These are phyloP conservation scores for Lepus oiostolus DNA, from an alignment of 2,797 vertebrate species.

Conservation along the genomic window DNA sequence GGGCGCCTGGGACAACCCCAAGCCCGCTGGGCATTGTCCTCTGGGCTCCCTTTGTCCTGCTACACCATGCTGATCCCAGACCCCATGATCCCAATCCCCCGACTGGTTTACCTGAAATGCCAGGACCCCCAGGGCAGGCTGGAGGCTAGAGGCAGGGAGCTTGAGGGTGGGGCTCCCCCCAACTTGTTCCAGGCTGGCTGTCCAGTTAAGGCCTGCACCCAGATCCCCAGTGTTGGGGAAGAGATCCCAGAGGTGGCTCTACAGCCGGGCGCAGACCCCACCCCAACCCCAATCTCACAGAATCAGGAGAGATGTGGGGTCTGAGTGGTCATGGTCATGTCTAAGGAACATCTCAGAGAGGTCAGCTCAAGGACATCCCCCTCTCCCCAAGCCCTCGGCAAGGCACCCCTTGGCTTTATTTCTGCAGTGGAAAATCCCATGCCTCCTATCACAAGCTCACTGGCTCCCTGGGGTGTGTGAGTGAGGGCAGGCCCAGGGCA, in stretches of 20 bases:
- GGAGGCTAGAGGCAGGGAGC: not conserved
- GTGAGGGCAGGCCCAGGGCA: not conserved
- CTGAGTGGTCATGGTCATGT: not conserved
- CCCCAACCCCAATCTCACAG: not conserved
- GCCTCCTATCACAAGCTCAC: not conserved
- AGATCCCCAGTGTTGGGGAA: not conserved
- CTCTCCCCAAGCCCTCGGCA: not conserved
- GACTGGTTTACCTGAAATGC: not conserved
- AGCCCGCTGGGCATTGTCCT: not conserved
- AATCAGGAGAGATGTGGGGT: not conserved
- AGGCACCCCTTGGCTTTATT: not conserved
- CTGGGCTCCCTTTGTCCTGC: not conserved
- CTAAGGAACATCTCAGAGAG: not conserved
- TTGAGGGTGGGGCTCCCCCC: too few relatives aligned
- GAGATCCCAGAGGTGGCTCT: not conserved
- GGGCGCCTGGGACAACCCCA: too few relatives aligned
- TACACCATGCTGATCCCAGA: not conserved
- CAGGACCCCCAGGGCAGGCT: not conserved
- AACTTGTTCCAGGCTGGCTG: too few relatives aligned
- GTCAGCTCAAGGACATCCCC: not conserved
- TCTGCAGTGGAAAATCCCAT: constrained; percentile 57
- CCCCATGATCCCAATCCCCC: too few relatives aligned
- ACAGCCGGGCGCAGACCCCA: not conserved
- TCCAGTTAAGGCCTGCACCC: not conserved
- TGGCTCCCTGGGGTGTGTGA: not conserved